Conservation (phyloP, 1,140 invertebrate genomes). For the Panonychus citri region DNA sequence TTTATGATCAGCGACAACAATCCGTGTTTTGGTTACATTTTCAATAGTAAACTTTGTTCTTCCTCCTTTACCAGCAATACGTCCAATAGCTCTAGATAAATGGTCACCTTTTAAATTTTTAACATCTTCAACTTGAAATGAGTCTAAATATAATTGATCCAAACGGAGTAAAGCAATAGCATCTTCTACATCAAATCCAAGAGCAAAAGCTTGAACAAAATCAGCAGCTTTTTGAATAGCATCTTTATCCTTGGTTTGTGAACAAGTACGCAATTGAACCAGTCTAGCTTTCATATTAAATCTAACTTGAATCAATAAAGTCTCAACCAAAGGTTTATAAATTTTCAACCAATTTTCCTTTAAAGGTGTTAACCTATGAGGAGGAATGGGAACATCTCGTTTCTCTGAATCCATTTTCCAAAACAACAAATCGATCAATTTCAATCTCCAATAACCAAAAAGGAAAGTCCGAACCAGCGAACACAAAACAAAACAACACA, state of each 20-base stretch:
- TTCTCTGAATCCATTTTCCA: not conserved
- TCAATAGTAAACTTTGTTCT: slow-evolving; percentile 96
- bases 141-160: slow-evolving; percentile 91
- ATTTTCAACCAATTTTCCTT: slow-evolving; percentile 96
- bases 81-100: slow-evolving; percentile 74
- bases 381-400: slow-evolving; percentile 37
- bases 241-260: slow-evolving; percentile 57
- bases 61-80: slow-evolving; percentile 89
- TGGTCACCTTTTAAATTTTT: slow-evolving; percentile 89
- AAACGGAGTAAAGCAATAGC: slow-evolving; percentile 76
- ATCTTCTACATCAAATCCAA: slow-evolving; percentile 93
- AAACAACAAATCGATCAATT: not conserved
- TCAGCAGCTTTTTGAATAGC: slow-evolving; percentile 92
- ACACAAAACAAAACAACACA: too few species aligned
- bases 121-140: slow-evolving; percentile 90
- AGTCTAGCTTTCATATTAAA: slow-evolving; percentile 79
- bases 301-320: slow-evolving; percentile 73
- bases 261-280: slow-evolving; percentile 51
- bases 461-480: too few species aligned
- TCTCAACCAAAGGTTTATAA: slow-evolving; percentile 82
- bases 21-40: slow-evolving; percentile 94
- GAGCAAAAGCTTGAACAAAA: slow-evolving; percentile 87
- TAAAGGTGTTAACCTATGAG: slow-evolving; percentile 63
- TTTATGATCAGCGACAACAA: slow-evolving; percentile 83
- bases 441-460: too few species aligned